phyloP scores from a whole-genome alignment of 2,888 invertebrate genomes.

The Sturmia bella region DNA sequence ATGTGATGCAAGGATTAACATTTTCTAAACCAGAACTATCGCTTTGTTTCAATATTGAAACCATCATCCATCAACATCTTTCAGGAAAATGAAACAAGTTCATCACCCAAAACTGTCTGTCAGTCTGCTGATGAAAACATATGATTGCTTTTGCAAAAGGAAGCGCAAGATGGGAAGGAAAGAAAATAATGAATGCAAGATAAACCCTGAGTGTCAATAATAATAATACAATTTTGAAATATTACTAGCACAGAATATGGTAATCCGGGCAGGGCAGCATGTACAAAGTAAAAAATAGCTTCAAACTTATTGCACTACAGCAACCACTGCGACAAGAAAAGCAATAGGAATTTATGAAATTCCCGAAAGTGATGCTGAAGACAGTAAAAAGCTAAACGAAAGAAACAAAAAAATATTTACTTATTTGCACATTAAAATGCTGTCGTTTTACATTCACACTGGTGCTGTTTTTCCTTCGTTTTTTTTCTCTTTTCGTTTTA shows the following conservation, averaged over 20 bases:
- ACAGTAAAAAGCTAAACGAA: not conserved
- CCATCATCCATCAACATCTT: conserved; percentile 54
- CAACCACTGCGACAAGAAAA: conserved; percentile 27
- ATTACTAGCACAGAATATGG: conserved; percentile 38
- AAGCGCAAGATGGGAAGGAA: not conserved
- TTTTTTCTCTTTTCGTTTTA: conserved; percentile 1
- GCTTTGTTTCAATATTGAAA: conserved; percentile 30
- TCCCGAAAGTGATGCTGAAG: conserved; percentile 41
- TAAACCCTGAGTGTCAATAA: conserved; percentile 57
- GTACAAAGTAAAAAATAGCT: conserved; percentile 27
- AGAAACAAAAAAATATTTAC: not conserved
- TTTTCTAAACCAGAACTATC: not conserved
- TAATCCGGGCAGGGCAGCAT: conserved; percentile 57
- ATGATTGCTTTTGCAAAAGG: conserved; percentile 14
- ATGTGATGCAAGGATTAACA: conserved; percentile 6
- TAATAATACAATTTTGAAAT: conserved; percentile 54
- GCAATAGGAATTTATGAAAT: conserved; percentile 5
- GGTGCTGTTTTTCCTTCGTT: not conserved
- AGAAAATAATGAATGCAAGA: conserved; percentile 24
- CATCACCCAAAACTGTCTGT: conserved; percentile 34
- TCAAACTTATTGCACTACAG: not conserved
- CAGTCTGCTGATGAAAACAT: conserved; percentile 44
- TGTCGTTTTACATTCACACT: not conserved
- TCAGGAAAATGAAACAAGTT: conserved; percentile 13
- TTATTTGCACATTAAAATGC: not conserved